Percentiles rank a stretch among this genome's conserved stretches.
Conservation (phyloP, 2,113 vertebrate species). For the Carollia perspicillata region DNA sequence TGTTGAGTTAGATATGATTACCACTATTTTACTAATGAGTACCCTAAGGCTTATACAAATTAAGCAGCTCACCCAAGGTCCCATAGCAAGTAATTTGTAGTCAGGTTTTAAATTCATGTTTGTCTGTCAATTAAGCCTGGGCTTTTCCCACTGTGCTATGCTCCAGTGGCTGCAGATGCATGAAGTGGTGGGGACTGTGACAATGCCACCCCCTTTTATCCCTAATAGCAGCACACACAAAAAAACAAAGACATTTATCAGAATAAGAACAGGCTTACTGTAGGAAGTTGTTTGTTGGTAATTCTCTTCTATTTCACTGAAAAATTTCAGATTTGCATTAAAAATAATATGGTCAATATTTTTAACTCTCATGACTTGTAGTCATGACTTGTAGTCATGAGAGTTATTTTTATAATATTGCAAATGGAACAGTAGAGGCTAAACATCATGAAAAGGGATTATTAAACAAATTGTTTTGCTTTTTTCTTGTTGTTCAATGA, state of each 20-base stretch:
- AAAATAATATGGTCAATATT: background rate
- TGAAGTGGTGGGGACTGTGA: background rate
- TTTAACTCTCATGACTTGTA: background rate
- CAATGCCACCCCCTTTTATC: background rate
- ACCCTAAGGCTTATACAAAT: background rate
- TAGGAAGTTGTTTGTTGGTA: background rate
- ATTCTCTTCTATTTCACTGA: background rate
- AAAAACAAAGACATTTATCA: background rate
- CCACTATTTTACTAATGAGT: slow-evolving; percentile 9
- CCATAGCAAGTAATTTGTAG: background rate
- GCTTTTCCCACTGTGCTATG: background rate
- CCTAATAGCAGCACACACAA: background rate
- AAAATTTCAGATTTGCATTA: background rate
- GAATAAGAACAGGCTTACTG: background rate
- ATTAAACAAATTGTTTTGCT: background rate
- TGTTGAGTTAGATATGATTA: background rate
- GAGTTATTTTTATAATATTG: background rate
- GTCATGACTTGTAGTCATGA: background rate
- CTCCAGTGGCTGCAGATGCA: background rate
- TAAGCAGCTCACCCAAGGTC: background rate
- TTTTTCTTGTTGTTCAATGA: no score
- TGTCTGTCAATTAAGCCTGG: background rate
- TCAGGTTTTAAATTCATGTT: background rate
- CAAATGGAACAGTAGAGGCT: background rate
- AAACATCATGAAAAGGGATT: background rate